A percentile compares a stretch with the other conserved stretches of the same genome.
phyloP scores from a whole-genome alignment of 2,888 invertebrate genomes.

The Nematopogon swammerdamellus region DNA sequence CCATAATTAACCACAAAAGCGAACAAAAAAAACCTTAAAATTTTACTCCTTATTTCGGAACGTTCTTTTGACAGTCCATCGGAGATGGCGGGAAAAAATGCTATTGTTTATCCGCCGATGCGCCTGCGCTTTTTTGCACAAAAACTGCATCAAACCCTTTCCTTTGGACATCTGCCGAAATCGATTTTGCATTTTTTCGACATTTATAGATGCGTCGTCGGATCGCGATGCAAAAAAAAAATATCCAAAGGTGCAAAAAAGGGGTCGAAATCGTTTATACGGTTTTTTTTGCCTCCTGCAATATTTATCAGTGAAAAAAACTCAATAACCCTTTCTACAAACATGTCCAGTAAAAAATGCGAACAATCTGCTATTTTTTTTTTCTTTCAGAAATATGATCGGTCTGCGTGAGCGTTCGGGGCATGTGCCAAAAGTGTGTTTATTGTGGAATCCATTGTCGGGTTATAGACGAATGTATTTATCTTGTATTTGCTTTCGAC shows the following conservation, averaged over 20 bases:
- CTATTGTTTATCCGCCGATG: constrained; percentile 5
- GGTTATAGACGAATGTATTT: constrained; percentile 30
- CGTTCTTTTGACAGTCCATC: not conserved
- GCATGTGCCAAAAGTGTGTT: constrained; percentile 25
- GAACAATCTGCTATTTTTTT: constrained; percentile 13
- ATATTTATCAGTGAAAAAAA: constrained; percentile 24
- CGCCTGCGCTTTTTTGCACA: constrained; percentile 19
- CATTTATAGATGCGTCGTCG: not conserved
- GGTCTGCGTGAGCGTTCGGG: constrained; percentile 31
- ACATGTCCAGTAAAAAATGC: constrained; percentile 41
- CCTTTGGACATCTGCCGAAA: constrained; percentile 54
- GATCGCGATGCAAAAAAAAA: constrained; percentile 24
- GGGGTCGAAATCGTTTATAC: constrained; percentile 21
- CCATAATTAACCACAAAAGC: not conserved
- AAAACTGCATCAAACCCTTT: constrained; percentile 43
- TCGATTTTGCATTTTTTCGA: constrained; percentile 49
- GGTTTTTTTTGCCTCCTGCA: constrained; percentile 30
- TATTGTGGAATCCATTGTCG: constrained; percentile 26
- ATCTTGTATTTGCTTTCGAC: constrained; percentile 6
- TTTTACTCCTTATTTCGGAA: not conserved
- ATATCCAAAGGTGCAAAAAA: constrained; percentile 36
- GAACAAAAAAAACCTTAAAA: not conserved
- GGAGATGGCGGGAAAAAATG: not conserved
- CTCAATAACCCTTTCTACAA: constrained; percentile 51
- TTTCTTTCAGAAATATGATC: constrained; percentile 44